Percentiles rank a stretch among this genome's conserved stretches.
phyloP scores from a whole-genome alignment of 2,797 vertebrate species.

The Otus scops region DNA sequence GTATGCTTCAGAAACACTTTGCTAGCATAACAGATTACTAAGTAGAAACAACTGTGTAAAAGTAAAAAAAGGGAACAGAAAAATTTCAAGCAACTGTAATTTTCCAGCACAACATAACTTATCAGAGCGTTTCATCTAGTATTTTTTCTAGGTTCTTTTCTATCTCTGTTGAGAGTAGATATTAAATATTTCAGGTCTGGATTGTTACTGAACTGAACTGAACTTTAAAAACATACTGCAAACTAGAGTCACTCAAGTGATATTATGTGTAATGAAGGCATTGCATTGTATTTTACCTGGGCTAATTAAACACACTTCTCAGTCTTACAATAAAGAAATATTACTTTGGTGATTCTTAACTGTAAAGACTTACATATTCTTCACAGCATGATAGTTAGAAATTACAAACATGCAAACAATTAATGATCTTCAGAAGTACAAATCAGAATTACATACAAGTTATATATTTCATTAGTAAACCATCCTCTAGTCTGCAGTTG shows the following conservation, averaged over 20 bases:
- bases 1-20: not conserved
- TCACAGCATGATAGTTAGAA: not conserved
- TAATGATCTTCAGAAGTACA: not conserved
- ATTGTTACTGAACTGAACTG: not conserved
- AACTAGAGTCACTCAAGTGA: not conserved
- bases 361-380: not conserved
- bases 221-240: not conserved
- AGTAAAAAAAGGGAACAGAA: not conserved
- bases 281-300: not conserved
- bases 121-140: not conserved
- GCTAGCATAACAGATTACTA: not conserved
- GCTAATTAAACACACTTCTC: not conserved
- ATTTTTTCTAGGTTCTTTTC: not conserved
- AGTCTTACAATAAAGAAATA: not conserved
- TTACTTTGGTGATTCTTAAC: not conserved
- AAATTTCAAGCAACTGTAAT: not conserved
- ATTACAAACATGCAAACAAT: not conserved
- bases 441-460: not conserved
- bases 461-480: not conserved
- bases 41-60: not conserved
- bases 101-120: not conserved
- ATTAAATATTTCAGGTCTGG: not conserved
- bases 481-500: not conserved
- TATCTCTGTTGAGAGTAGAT: not conserved
- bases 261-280: not conserved